Conservation (phyloP, 2,113 vertebrate species). For the Mormoops blainvillei region DNA sequence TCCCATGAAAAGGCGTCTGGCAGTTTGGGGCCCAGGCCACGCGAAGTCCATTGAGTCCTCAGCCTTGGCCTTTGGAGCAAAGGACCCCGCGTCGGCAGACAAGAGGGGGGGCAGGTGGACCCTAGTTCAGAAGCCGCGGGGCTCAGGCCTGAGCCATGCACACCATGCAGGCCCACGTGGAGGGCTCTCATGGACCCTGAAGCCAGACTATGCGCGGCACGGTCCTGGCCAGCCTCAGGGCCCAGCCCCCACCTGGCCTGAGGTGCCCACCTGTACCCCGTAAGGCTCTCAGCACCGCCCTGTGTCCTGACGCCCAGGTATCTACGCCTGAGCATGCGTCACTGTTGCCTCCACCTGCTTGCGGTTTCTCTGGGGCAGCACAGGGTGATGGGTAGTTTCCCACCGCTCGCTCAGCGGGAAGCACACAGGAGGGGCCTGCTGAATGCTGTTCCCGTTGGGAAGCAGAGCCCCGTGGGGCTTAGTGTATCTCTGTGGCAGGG, state of each 20-base stretch:
- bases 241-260: neutral
- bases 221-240: neutral
- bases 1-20: neutral
- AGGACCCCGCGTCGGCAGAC: neutral
- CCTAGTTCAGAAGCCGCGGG: neutral
- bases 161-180: neutral
- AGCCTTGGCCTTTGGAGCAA: neutral
- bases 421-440: neutral
- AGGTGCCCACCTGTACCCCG: neutral
- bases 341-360: neutral
- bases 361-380: neutral
- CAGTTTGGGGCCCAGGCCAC: rapidly evolving
- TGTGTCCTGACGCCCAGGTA: neutral
- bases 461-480: neutral
- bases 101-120: neutral
- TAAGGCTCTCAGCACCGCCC: rapidly evolving
- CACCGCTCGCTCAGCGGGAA: no score
- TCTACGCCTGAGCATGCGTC: neutral
- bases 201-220: no score
- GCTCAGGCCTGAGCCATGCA: neutral
- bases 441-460: neutral
- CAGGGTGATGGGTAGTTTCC: neutral
- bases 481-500: neutral
- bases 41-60: rapidly evolving
- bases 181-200: neutral